A percentile compares a stretch with the other conserved stretches of the same genome.
Evolutionary conservation across 2,797 vertebrate species (phyloP).

Genomic region (Crax fasciolata): DNA sequence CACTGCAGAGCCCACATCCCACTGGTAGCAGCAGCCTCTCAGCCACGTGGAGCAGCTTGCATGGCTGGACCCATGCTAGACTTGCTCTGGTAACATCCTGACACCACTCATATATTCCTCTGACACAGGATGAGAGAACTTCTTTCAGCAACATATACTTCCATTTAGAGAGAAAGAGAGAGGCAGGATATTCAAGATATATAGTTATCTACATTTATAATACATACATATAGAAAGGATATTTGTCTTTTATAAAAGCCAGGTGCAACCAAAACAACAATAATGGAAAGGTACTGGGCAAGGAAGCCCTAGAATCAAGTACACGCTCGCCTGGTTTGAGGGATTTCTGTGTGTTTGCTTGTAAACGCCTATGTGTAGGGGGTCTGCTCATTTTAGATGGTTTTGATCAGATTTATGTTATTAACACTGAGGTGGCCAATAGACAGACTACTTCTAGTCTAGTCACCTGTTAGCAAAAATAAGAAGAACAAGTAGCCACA

Average conservation of each 20-base stretch:
- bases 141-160: neutral
- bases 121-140: accelerated
- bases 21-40: accelerated
- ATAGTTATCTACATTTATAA: neutral
- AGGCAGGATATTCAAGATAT: neutral
- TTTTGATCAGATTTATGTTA: neutral
- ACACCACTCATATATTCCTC: accelerated
- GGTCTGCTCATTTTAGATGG: neutral
- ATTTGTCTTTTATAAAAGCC: neutral
- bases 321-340: neutral
- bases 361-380: neutral
- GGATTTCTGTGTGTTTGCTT: accelerated
- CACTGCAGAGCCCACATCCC: neutral
- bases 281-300: neutral
- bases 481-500: neutral
- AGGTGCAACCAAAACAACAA: neutral
- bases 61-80: neutral
- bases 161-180: accelerated
- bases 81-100: no score
- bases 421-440: neutral
- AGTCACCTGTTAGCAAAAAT: neutral
- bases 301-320: neutral
- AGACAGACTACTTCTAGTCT: neutral
- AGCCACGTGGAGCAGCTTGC: accelerated
- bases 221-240: accelerated